Evolutionary conservation across 2,797 vertebrate genomes (phyloP).

Genomic region (Gephyroberyx darwinii): DNA sequence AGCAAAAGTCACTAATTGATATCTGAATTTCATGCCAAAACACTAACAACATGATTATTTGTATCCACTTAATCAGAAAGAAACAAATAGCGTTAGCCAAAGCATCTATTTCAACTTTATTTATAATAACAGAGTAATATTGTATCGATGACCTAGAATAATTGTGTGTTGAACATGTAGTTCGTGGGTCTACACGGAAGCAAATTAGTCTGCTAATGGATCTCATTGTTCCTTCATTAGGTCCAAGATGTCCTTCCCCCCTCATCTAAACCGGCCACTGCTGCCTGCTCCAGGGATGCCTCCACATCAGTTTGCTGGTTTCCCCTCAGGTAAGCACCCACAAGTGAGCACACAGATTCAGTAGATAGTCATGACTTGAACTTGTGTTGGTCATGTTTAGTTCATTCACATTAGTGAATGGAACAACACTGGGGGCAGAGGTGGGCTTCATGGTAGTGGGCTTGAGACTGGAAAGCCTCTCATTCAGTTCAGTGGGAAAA

Average conservation of each 20-base stretch:
- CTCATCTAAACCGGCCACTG: slow-evolving; percentile 96
- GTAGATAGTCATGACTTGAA: not conserved
- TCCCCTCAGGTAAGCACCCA: slow-evolving; percentile 87
- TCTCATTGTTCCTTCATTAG: slow-evolving; percentile 40
- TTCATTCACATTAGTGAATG: too few species aligned
- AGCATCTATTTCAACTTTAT: not conserved
- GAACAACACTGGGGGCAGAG: too few species aligned
- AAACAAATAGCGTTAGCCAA: not conserved
- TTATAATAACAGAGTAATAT: not conserved
- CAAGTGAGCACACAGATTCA: not conserved
- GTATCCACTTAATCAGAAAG: too few species aligned
- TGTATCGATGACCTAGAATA: not conserved
- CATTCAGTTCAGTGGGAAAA: too few species aligned
- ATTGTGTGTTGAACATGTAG: not conserved
- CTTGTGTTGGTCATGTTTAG: too few species aligned
- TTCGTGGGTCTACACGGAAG: too few species aligned
- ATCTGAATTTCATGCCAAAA: not conserved
- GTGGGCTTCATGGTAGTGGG: not conserved
- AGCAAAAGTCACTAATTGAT: not conserved
- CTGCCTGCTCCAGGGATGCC: slow-evolving; percentile 97
- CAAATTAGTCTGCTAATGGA: not conserved
- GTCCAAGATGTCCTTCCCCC: slow-evolving; percentile 94
- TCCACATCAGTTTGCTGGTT: slow-evolving; percentile 96
- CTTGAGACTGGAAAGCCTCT: too few species aligned
- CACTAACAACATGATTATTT: not conserved